A percentile compares a stretch with the other conserved stretches of the same genome.
Evolutionary conservation across 2,797 vertebrate species (phyloP).

Genomic region (Cossypha niveicapilla): DNA sequence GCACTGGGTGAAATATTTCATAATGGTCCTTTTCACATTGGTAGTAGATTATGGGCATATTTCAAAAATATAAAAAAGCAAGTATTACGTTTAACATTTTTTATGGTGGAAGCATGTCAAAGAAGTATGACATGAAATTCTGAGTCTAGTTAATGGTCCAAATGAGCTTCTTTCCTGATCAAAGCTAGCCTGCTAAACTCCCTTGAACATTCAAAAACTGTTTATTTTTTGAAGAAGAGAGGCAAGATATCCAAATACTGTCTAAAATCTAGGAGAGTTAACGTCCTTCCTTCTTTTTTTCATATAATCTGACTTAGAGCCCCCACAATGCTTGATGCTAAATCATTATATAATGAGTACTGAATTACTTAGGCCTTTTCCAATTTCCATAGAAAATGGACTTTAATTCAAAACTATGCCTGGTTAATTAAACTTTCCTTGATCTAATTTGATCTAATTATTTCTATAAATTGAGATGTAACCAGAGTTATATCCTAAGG

Average conservation of each 20-base stretch:
- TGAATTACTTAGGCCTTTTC: conserved; percentile 68
- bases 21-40: neutral
- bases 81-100: neutral
- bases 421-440: conserved; percentile 76
- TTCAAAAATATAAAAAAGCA: conserved; percentile 32
- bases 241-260: neutral
- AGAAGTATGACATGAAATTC: neutral
- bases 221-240: neutral
- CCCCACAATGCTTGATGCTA: conserved; percentile 22
- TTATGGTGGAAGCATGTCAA: neutral
- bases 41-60: conserved; percentile 43
- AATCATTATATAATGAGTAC: conserved; percentile 61
- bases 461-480: conserved; percentile 78
- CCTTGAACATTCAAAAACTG: neutral
- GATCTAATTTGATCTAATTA: conserved; percentile 78
- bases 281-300: neutral
- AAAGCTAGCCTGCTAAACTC: neutral
- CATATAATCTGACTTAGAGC: neutral
- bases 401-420: conserved; percentile 77
- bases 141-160: neutral
- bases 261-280: neutral
- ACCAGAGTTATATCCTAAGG: conserved; percentile 70
- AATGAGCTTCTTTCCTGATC: neutral
- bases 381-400: conserved; percentile 77
- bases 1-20: conserved; percentile 31